phyloP scores from a whole-genome alignment of 30 jellyfish, hydroid and myxozoan species.

The Nemopilema nomurai region DNA sequence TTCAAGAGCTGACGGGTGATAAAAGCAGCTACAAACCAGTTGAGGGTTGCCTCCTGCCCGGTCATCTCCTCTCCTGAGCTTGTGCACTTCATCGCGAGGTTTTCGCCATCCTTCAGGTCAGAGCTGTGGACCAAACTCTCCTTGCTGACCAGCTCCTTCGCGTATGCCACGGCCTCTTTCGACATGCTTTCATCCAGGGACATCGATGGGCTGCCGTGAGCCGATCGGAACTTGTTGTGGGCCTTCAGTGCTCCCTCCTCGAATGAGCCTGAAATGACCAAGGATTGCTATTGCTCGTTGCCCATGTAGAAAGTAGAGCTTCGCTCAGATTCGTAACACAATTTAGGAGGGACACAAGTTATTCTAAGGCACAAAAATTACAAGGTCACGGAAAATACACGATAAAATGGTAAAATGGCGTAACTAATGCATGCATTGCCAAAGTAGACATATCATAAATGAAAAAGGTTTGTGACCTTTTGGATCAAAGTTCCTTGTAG shows the following conservation, averaged over 20 bases:
- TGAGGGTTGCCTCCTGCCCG: constrained; percentile 85
- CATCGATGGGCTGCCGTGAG: constrained; percentile 78
- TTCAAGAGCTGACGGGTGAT: too few relatives aligned
- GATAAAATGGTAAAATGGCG: too few relatives aligned
- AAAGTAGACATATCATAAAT: too few relatives aligned
- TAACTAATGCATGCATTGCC: too few relatives aligned
- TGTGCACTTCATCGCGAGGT: constrained; percentile 77
- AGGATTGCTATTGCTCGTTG: too few relatives aligned
- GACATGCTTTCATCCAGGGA: constrained; percentile 73
- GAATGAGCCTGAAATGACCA: constrained; percentile 23
- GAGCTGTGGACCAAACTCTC: constrained; percentile 69
- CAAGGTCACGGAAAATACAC: too few relatives aligned
- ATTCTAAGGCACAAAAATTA: too few relatives aligned
- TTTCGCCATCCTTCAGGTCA: constrained; percentile 74
- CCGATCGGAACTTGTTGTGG: constrained; percentile 78
- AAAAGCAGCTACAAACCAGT: constrained; percentile 67
- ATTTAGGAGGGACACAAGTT: too few relatives aligned
- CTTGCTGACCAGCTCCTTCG: constrained; percentile 52
- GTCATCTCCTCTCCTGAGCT: constrained; percentile 83
- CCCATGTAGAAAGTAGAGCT: too few relatives aligned
- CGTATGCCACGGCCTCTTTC: constrained; percentile 76
- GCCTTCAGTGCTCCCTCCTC: constrained; percentile 75
- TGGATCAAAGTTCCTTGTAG: too few relatives aligned
- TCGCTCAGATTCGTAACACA: too few relatives aligned
- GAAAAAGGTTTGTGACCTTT: too few relatives aligned